phyloP scores from a whole-genome alignment of 2,113 vertebrate species.

The Spermophilus dauricus region DNA sequence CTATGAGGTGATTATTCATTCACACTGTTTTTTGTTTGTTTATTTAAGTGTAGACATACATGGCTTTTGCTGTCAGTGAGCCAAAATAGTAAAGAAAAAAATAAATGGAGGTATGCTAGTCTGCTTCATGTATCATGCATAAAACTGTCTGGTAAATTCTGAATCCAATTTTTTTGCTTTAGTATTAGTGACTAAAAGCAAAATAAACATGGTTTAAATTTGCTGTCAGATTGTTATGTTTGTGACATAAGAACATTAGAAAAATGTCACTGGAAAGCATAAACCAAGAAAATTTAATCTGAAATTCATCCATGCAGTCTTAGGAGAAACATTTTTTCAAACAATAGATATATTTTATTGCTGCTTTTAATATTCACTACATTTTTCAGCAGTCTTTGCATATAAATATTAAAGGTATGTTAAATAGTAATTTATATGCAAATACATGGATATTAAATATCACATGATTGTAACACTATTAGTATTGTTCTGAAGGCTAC shows the following conservation, averaged over 20 bases:
- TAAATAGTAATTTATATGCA: constrained; percentile 77
- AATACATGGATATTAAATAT: constrained; percentile 76
- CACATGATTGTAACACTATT: constrained; percentile 64
- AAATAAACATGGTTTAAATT: constrained; percentile 66
- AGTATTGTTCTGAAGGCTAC: constrained; percentile 57
- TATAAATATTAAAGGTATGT: constrained; percentile 74
- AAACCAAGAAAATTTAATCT: constrained; percentile 74
- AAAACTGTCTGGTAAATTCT: constrained; percentile 63
- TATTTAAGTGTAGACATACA: neutral
- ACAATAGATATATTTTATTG: constrained; percentile 65
- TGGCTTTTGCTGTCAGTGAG: neutral
- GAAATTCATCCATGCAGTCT: constrained; percentile 45
- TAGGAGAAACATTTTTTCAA: constrained; percentile 63
- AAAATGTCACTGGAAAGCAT: constrained; percentile 33
- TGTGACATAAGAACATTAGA: constrained; percentile 20
- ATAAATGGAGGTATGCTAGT: neutral
- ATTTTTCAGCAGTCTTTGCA: constrained; percentile 58
- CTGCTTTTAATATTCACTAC: constrained; percentile 50
- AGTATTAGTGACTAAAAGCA: constrained; percentile 16
- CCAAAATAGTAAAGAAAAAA: neutral
- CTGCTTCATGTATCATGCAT: neutral
- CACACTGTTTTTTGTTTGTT: neutral
- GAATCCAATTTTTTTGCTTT: constrained; percentile 45
- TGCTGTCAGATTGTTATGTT: neutral
- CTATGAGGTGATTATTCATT: neutral